A percentile compares a stretch with the other conserved stretches of the same genome.
Conservation (phyloP, 1,140 invertebrate genomes). For the Pseudomyrmex gracilis region DNA sequence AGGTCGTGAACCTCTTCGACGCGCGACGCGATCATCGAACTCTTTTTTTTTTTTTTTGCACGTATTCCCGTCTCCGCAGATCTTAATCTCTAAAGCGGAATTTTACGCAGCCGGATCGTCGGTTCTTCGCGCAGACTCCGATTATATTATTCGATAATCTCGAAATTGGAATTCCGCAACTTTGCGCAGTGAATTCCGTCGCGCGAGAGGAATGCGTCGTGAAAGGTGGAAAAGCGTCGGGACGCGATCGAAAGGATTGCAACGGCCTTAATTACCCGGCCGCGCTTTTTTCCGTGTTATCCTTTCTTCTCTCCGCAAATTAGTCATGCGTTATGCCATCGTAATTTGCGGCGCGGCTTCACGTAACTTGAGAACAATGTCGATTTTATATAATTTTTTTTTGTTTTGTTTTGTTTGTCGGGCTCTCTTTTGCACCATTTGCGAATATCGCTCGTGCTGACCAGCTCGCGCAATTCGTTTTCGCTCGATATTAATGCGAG, state of each 20-base stretch:
- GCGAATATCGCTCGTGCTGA: slow-evolving; percentile 22
- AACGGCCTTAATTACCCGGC: slow-evolving; percentile 50
- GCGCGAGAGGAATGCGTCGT: slow-evolving; percentile 52
- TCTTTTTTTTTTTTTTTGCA: not conserved
- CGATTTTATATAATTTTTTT: slow-evolving; percentile 13
- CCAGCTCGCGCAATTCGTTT: slow-evolving; percentile 12
- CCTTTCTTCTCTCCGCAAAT: slow-evolving; percentile 58
- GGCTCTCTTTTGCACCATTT: slow-evolving; percentile 16
- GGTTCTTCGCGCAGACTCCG: not conserved
- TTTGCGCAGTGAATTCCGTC: slow-evolving; percentile 19
- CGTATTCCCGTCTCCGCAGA: too few relatives aligned
- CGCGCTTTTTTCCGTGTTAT: slow-evolving; percentile 43
- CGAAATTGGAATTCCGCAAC: slow-evolving; percentile 36
- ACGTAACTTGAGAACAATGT: slow-evolving; percentile 50
- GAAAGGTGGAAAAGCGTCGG: slow-evolving; percentile 56
- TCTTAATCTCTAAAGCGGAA: not conserved
- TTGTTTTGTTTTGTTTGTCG: too few relatives aligned
- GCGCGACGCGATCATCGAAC: not conserved
- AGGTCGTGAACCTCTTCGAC: not conserved
- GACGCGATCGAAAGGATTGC: slow-evolving; percentile 56
- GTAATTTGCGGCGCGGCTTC: slow-evolving; percentile 36
- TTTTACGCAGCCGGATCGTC: not conserved
- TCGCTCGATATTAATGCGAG: not conserved
- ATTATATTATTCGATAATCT: slow-evolving; percentile 5
- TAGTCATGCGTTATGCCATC: slow-evolving; percentile 49